phyloP scores from a whole-genome alignment of 2,888 invertebrate genomes.

The Sinhomidia bicolor region DNA sequence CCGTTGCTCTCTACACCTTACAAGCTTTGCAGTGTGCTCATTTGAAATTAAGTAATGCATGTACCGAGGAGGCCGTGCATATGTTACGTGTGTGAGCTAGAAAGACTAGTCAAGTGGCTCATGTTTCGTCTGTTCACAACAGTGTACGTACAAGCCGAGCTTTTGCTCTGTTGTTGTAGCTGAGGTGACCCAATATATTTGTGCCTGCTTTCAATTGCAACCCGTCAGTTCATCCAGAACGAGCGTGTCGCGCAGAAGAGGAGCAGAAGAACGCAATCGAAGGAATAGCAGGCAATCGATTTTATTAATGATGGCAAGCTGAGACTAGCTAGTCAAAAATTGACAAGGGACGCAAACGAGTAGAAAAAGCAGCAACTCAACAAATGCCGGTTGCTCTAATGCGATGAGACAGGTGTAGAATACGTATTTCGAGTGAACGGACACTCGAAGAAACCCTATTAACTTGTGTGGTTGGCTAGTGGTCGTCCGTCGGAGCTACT shows the following conservation, averaged over 20 bases:
- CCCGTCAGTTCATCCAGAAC: not conserved
- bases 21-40: not conserved
- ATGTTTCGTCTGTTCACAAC: no score
- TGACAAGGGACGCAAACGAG: constrained; percentile 1
- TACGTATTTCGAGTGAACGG: not conserved
- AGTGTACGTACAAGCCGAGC: no score
- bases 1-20: not conserved
- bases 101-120: no score
- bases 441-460: not conserved
- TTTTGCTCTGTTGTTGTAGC: no score
- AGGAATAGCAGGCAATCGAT: constrained; percentile 17
- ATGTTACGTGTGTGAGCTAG: no score
- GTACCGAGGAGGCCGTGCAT: not conserved
- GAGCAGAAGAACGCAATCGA: not conserved
- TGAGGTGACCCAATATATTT: constrained; percentile 35
- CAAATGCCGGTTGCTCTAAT: no score
- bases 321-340: not conserved
- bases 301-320: constrained; percentile 42
- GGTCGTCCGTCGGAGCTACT: not conserved
- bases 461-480: not conserved
- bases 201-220: constrained; percentile 3
- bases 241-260: not conserved
- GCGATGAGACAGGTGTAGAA: not conserved
- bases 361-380: not conserved
- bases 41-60: constrained; percentile 46